Percentiles rank a stretch among this genome's conserved stretches.
Conservation (phyloP, 2,113 vertebrate species). For the Podarcis muralis region DNA sequence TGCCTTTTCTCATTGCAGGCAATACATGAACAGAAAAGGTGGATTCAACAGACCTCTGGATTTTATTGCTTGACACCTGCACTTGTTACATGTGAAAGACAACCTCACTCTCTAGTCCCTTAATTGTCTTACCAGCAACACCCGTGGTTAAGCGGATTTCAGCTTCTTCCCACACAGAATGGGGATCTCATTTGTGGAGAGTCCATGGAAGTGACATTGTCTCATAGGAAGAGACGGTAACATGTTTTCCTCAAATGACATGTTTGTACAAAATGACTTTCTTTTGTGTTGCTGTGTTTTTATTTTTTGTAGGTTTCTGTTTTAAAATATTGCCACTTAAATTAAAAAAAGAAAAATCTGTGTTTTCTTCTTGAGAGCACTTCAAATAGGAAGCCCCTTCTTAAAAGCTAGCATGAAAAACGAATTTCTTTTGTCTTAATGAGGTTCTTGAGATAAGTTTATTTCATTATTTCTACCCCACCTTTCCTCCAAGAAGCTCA, state of each 20-base stretch:
- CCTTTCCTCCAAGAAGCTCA: too few relatives aligned
- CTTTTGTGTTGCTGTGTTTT: background rate
- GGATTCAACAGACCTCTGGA: constrained; percentile 98
- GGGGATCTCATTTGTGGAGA: constrained; percentile 48
- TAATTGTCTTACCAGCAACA: background rate
- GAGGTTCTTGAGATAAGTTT: background rate
- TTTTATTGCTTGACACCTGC: constrained; percentile 88
- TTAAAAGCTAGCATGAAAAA: background rate
- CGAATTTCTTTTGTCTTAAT: background rate
- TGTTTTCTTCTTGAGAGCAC: background rate
- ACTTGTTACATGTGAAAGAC: background rate
- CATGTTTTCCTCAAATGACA: background rate
- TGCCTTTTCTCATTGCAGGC: constrained; percentile 75
- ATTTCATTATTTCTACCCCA: too few relatives aligned
- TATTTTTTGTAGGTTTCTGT: background rate
- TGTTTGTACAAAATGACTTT: background rate
- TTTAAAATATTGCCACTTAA: background rate
- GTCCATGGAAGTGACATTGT: background rate
- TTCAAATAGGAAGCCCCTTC: background rate
- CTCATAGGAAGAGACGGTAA: constrained; percentile 14
- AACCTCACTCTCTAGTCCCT: background rate
- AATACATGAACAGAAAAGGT: constrained; percentile 99
- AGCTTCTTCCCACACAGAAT: constrained; percentile 36
- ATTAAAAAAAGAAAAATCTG: constrained; percentile 21
- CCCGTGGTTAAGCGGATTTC: constrained; percentile 34